Percentiles rank a stretch among this genome's conserved stretches.
phyloP scores from a whole-genome alignment of 2,113 vertebrate species.

The Garra rufa region DNA sequence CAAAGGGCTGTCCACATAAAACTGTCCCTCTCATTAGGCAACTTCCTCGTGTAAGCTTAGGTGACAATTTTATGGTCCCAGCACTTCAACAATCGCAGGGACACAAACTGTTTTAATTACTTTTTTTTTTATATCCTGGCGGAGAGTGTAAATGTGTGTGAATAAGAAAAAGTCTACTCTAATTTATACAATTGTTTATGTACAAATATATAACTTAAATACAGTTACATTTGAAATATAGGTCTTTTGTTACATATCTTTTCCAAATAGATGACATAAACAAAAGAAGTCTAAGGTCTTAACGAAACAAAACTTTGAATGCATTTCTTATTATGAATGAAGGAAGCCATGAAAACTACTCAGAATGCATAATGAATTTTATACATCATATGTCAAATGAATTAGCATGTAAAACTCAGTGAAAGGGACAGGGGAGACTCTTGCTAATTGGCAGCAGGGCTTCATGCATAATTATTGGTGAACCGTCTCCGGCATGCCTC shows the following conservation, averaged over 20 bases:
- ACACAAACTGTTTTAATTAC: conserved; percentile 78
- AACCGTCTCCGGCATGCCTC: conserved; percentile 75
- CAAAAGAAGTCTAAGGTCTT: conserved; percentile 50
- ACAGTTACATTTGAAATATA: no score
- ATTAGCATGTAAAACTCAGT: conserved; percentile 83
- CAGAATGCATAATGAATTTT: conserved; percentile 85
- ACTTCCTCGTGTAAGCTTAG: conserved; percentile 84
- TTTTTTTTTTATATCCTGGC: conserved; percentile 56
- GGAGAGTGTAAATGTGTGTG: conserved; percentile 3
- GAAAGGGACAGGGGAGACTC: conserved; percentile 80
- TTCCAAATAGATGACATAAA: conserved; percentile 39
- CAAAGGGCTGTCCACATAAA: conserved; percentile 84
- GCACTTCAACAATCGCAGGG: conserved; percentile 80
- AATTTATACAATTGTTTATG: no score
- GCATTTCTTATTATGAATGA: conserved; percentile 74
- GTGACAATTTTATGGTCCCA: conserved; percentile 89
- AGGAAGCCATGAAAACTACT: conserved; percentile 80
- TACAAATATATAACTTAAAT: no score
- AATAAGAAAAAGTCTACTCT: no score
- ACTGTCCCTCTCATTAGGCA: conserved; percentile 83
- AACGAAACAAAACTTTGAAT: conserved; percentile 62
- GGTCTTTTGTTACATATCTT: not conserved
- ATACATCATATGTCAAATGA: conserved; percentile 84
- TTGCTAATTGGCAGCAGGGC: conserved; percentile 82
- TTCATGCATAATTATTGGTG: conserved; percentile 82